Base-by-base conservation (phyloP, 2,888 invertebrate genomes). In the Dryomyza anilis region DNA sequence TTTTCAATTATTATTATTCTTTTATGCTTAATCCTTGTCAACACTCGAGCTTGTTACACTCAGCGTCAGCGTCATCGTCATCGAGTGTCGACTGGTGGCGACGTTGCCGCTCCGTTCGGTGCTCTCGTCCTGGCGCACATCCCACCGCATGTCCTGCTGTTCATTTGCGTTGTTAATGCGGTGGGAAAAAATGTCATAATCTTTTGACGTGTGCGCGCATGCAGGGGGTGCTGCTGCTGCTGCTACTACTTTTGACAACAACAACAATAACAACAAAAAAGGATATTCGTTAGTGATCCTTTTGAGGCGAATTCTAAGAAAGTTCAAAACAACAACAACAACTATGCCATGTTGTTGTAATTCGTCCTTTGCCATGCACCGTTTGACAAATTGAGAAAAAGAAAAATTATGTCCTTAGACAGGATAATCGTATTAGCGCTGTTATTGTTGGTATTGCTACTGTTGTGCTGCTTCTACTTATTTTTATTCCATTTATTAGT, bases 181-280 rank as follows among this genome's bases (percentile, higher is more conserved):
- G 70, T 72, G 72, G 69, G 69, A 72, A 72, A n/a, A n/a, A 68
- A 72, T 70, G 71, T 73, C 73, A 72, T 72, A 73, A 74, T 74
- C 71, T 71, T 74, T 72, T 72, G 74, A 72, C 72, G 70, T 71
- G 72, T 68, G 71, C 58, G 67, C 64, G 55, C 50, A n/a, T 4
- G 7, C 12, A 27, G 12, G 56, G 33, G 50, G 61, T 61, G 52
- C 61, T 33, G 33, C 25, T 52, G n/a, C 12, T 53, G 55, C 30
- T 46, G 21, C 2, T 27, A n/a, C n/a, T n/a, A n/a, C n/a, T n/a
- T n/a, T n/a, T n/a, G 19, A 21, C 29, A 48, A 43, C 19, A 43
- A 16, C 61, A 61, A 27, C 39, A 53, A 53, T 43, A 43, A 52
- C 52, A 10, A 27, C 29, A 30, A 30, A n/a, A n/a, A n/a, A n/a